Evolutionary conservation across 2,113 vertebrate species (phyloP).

Genomic region (Cairina moschata): DNA sequence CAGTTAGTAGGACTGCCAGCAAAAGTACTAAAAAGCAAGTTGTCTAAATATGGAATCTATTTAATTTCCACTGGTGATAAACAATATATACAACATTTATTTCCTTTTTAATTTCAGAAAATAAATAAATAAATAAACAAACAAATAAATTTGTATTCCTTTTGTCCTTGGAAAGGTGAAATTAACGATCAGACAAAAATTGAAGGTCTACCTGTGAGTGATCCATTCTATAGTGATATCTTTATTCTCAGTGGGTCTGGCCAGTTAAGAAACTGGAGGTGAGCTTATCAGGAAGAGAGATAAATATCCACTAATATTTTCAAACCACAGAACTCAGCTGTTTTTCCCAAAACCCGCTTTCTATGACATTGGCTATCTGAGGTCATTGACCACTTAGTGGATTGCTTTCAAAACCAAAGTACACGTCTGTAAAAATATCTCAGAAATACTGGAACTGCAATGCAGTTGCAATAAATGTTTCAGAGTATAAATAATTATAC

Average conservation of each 20-base stretch:
- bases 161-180: background rate
- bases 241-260: background rate
- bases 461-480: background rate
- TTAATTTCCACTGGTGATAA: background rate
- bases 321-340: background rate
- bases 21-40: background rate
- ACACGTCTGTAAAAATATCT: background rate
- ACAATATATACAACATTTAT: background rate
- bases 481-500: background rate
- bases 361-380: background rate
- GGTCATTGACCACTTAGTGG: rapidly evolving
- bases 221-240: background rate
- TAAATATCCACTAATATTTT: background rate
- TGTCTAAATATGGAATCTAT: background rate
- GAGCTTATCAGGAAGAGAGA: background rate
- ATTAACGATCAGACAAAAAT: background rate
- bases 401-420: background rate
- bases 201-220: background rate
- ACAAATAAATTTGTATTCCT: background rate
- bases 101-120: background rate
- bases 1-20: background rate
- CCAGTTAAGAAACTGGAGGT: background rate
- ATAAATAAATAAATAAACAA: background rate
- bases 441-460: background rate
- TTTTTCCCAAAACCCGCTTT: background rate